phyloP scores from a whole-genome alignment of 2,888 invertebrate genomes.

The Panorpa germanica region DNA sequence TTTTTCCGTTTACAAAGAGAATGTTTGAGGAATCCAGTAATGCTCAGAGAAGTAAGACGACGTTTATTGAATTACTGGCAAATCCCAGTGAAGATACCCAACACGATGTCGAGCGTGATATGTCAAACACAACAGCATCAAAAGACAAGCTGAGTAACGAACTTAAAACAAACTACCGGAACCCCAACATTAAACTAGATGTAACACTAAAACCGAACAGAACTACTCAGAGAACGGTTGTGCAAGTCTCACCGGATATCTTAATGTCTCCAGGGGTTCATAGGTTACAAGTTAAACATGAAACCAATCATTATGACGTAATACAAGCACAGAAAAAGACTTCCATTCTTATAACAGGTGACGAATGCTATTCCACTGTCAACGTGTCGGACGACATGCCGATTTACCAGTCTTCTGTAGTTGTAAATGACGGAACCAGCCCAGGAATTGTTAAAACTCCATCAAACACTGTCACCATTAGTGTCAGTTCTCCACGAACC shows the following conservation, averaged over 20 bases:
- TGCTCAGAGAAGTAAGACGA: no score
- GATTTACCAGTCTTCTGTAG: conserved; percentile 52
- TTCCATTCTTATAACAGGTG: conserved; percentile 54
- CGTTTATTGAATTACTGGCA: no score
- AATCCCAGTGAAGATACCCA: no score
- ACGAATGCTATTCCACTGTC: conserved; percentile 56
- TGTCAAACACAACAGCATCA: no score
- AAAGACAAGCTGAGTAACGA: no score
- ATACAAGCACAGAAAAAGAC: conserved; percentile 39
- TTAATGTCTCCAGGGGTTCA: conserved; percentile 23
- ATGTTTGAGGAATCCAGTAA: no score
- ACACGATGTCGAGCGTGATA: no score
- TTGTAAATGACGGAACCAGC: conserved; percentile 36
- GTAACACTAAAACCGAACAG: no score
- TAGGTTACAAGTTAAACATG: conserved; percentile 32
- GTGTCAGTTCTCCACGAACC: conserved; percentile 22
- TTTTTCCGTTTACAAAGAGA: no score
- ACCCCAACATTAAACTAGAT: no score
- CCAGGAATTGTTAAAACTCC: conserved; percentile 28
- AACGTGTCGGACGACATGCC: conserved; percentile 49
- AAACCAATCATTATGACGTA: conserved; percentile 27
- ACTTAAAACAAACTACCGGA: no score
- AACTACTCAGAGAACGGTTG: conserved; percentile 24
- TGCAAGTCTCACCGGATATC: conserved; percentile 23
- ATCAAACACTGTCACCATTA: conserved; percentile 40